A percentile compares a stretch with the other conserved stretches of the same genome.
phyloP scores from a whole-genome alignment of 2,113 vertebrate genomes.

The Synchiropus splendidus region DNA sequence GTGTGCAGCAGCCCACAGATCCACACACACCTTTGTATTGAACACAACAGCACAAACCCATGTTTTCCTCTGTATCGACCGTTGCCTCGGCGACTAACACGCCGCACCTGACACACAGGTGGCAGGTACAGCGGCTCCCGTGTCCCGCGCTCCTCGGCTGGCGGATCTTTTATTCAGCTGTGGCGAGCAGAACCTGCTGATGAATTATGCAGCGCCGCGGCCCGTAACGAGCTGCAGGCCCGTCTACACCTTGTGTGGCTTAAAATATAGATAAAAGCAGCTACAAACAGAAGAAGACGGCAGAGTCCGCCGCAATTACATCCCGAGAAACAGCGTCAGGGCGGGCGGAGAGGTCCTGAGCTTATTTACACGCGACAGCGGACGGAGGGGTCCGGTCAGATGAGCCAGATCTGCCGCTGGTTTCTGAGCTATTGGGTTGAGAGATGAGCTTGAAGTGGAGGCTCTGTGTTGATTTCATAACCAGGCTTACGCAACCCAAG shows the following conservation, averaged over 20 bases:
- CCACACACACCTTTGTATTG: too few relatives aligned
- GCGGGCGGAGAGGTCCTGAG: conserved; percentile 56
- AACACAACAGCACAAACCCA: conserved; percentile 10
- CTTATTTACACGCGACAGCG: conserved; percentile 62
- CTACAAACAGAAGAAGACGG: conserved; percentile 70
- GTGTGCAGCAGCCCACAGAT: too few relatives aligned
- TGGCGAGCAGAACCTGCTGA: conserved; percentile 72
- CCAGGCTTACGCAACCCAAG: conserved; percentile 47
- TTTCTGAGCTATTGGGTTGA: conserved; percentile 23
- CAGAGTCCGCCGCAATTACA: conserved; percentile 33
- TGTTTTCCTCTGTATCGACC: conserved; percentile 48
- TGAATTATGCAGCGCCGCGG: conserved; percentile 82
- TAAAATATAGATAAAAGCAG: conserved; percentile 98
- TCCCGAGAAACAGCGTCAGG: conserved; percentile 45
- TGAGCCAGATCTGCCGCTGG: conserved; percentile 16
- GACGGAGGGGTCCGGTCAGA: conserved; percentile 10
- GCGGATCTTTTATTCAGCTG: conserved; percentile 76
- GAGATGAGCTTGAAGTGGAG: conserved; percentile 40
- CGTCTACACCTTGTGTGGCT: conserved; percentile 90
- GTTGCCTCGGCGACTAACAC: conserved; percentile 15
- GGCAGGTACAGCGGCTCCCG: conserved; percentile 33
- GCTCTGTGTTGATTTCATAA: conserved; percentile 39
- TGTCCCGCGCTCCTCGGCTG: conserved; percentile 42
- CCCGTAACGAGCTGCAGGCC: conserved; percentile 86
- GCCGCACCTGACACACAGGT: conserved; percentile 39